Evolutionary conservation across 2,113 vertebrate species (phyloP).

Genomic region (Willisornis vidua): DNA sequence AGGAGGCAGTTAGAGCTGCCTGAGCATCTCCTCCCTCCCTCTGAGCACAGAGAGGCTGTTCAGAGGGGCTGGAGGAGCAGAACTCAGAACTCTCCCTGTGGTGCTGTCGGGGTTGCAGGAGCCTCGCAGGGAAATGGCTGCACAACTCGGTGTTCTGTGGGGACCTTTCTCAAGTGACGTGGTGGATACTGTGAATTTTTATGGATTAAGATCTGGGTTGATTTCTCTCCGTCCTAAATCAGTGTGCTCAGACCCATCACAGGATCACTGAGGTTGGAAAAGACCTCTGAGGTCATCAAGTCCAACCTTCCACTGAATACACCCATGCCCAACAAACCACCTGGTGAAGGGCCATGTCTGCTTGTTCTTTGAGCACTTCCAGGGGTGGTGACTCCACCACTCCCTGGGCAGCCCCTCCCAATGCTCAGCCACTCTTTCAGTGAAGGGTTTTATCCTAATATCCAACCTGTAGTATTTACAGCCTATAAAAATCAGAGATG

Average conservation of each 20-base stretch:
- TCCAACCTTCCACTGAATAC: neutral
- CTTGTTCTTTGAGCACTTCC: neutral
- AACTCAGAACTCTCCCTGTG: neutral
- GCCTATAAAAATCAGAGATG: neutral
- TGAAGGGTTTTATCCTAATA: neutral
- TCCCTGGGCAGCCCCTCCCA: neutral
- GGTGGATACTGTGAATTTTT: neutral
- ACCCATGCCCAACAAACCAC: neutral
- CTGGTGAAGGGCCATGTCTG: neutral
- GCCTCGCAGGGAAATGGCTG: neutral
- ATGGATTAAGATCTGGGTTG: neutral
- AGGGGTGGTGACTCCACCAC: neutral
- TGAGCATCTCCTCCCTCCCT: neutral
- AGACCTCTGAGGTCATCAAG: neutral
- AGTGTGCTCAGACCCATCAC: neutral
- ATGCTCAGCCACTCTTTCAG: neutral
- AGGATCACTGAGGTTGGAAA: neutral
- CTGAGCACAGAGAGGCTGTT: neutral
- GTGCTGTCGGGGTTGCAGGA: neutral
- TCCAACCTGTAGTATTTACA: neutral
- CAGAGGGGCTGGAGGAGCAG: no score
- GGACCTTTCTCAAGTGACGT: neutral
- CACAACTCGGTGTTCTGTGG: neutral
- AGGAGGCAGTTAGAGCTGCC: neutral
- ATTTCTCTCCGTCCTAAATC: neutral